Evolutionary conservation across 1,140 invertebrate genomes (phyloP), one percentile per base, ranked within the genome.

Genomic region (Melipona quadrifasciata): DNA sequence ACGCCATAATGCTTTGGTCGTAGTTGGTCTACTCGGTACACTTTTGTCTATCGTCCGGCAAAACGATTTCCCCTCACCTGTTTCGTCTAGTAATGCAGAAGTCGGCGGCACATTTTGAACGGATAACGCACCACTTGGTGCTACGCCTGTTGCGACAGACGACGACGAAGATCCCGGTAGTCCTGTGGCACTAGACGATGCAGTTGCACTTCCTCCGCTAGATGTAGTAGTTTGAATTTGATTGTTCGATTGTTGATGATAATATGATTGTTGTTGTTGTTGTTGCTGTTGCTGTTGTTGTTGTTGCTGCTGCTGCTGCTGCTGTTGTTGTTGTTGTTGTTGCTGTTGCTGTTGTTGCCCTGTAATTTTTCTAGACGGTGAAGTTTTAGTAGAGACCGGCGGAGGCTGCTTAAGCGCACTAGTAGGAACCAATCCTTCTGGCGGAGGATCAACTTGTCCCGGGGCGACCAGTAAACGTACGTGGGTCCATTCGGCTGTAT

Each of bases 371-470:
- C 96, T 94, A 8, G 96, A 96, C 3, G 96, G 96, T 70, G 96
- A 97, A 4, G 96, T 96, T 84, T 95, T 95, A 80, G 95, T 95
- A 85, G 96, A 90, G 86, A 95, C 91, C 58, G 95, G 93, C 5
- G 96, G 96, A 39, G 97, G 97, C 89, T 97, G 97, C 94, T 98
- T 98, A 61, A 99, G 96, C 78, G 97, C 96, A 81, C 96, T 95
- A 2, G 97, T 96, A 6, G 98, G 98, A 47, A 99, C 98, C 24
- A 98, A 95, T 27, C 98, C 98, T 91, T 98, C 97, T 34, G 96
- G 95, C 19, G 97, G 96, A 47, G 95, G 91, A 34, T 95, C 96
- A 8, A 94, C 92, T 82, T 96, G 95, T 85, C 96, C 96, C n/a
- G 94, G 94, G 68, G 91, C 90, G 31, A 94, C 92, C 27, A 92